Conservation (phyloP, 2,888 invertebrate species). For the Danaus chrysippus region DNA sequence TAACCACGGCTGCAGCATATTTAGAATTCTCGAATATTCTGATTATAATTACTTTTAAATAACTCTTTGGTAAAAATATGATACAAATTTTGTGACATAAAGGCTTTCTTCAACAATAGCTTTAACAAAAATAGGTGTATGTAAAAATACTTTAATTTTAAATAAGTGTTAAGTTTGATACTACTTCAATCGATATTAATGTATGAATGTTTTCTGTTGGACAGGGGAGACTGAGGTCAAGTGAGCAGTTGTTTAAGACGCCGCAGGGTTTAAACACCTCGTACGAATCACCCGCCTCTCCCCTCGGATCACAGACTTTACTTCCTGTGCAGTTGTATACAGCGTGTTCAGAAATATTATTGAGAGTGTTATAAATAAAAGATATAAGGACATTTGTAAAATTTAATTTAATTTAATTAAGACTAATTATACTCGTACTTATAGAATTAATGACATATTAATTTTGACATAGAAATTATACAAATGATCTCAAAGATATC, state of each 20-base stretch:
- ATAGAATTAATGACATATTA: no score
- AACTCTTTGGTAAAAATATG: no score
- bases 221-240: conserved; percentile 39
- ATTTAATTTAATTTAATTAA: no score
- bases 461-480: no score
- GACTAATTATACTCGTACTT: no score
- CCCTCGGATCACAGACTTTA: conserved; percentile 31
- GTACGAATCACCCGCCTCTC: conserved; percentile 38
- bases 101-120: no score
- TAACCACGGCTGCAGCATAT: conserved; percentile 17
- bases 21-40: background rate
- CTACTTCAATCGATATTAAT: background rate
- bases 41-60: background rate
- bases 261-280: conserved; percentile 61
- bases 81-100: no score
- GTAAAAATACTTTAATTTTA: no score
- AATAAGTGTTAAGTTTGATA: background rate
- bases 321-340: conserved; percentile 36
- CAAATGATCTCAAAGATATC: no score
- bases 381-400: no score
- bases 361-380: no score
- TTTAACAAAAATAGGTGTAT: no score
- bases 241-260: conserved; percentile 58
- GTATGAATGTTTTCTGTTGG: conserved; percentile 22
- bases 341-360: conserved; percentile 31